phyloP scores from a whole-genome alignment of 1,140 invertebrate genomes.

The Diachasma alloeum region DNA sequence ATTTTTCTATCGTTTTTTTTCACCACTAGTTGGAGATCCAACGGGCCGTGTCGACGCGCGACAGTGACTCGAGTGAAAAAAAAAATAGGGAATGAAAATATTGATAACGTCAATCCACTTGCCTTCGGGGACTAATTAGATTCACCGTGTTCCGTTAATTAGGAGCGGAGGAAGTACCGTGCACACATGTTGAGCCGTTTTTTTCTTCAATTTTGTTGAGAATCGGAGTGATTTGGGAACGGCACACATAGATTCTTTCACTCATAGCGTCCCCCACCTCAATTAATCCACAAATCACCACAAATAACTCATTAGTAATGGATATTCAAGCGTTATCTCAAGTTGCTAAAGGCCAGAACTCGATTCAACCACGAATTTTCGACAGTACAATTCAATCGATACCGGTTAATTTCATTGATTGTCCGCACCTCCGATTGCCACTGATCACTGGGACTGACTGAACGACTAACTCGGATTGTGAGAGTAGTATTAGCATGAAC shows the following conservation, averaged over 20 bases:
- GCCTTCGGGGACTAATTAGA: slow-evolving; percentile 11
- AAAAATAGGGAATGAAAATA: neutral
- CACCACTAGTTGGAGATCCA: neutral
- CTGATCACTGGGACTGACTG: too few relatives aligned
- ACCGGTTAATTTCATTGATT: too few relatives aligned
- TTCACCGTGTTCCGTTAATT: slow-evolving; percentile 10
- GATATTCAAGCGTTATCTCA: neutral
- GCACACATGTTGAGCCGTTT: neutral
- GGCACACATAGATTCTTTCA: too few relatives aligned
- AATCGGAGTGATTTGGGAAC: too few relatives aligned
- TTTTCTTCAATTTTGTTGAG: too few relatives aligned
- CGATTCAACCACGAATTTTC: neutral
- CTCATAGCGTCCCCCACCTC: too few relatives aligned
- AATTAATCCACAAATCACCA: too few relatives aligned
- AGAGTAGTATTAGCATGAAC: too few relatives aligned
- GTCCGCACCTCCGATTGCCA: too few relatives aligned
- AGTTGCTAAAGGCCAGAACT: neutral
- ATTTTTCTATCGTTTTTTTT: too few relatives aligned
- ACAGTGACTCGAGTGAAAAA: neutral
- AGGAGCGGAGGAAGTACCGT: neutral
- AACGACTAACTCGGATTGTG: too few relatives aligned
- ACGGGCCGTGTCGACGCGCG: neutral
- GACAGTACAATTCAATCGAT: neutral
- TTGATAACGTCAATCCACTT: slow-evolving; percentile 24
- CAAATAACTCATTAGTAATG: too few relatives aligned